Conservation (phyloP, 2,113 vertebrate genomes). For the Calyptomena viridis region DNA sequence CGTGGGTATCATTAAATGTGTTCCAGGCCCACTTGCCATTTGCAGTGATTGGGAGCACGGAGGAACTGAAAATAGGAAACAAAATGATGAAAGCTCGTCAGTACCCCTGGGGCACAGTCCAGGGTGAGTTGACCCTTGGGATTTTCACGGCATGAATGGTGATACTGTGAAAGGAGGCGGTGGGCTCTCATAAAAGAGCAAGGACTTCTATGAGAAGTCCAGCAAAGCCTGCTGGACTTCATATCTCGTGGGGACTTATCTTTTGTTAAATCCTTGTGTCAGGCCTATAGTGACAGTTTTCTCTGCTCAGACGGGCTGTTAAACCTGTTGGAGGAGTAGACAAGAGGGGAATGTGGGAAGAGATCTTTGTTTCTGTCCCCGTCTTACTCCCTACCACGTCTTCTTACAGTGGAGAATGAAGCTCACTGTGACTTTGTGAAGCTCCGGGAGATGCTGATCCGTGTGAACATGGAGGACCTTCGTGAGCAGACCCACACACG, state of each 20-base stretch:
- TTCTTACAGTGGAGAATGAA: slow-evolving; percentile 91
- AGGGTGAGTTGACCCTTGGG: slow-evolving; percentile 78
- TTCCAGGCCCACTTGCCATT: slow-evolving; percentile 95
- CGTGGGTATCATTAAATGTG: background rate
- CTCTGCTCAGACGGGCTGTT: background rate
- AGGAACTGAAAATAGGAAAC: slow-evolving; percentile 98
- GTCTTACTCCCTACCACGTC: background rate
- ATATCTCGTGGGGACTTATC: background rate
- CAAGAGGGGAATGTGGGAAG: background rate
- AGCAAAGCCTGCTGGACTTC: background rate
- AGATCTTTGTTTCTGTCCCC: background rate
- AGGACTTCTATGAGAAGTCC: too few species aligned
- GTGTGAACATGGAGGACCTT: slow-evolving; percentile 98
- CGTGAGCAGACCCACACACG: slow-evolving; percentile 95
- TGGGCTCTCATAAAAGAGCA: background rate
- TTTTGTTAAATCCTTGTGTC: background rate
- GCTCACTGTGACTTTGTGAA: slow-evolving; percentile 98
- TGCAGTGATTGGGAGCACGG: slow-evolving; percentile 95
- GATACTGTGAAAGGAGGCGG: background rate
- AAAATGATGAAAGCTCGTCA: slow-evolving; percentile 98
- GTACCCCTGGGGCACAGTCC: slow-evolving; percentile 97
- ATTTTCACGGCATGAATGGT: background rate
- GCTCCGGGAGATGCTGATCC: slow-evolving; percentile 96
- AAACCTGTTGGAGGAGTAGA: background rate
- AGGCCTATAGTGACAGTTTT: background rate